Conservation (phyloP, 1,140 invertebrate species). For the Drosophila mojavensis region DNA sequence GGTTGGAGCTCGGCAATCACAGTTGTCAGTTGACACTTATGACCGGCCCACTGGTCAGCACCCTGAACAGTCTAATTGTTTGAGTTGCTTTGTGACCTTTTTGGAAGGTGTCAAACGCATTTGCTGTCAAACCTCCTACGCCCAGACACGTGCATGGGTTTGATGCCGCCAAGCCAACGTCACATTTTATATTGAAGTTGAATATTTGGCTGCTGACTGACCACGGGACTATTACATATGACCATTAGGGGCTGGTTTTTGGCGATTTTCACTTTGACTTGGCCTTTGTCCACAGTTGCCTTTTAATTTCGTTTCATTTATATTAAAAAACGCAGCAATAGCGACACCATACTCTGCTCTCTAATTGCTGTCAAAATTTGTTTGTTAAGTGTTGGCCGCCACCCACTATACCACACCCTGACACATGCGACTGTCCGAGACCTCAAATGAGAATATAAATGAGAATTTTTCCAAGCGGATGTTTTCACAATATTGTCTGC, state of each 20-base stretch:
- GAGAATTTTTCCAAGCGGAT: constrained; percentile 16
- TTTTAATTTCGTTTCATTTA: constrained; percentile 80
- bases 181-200: constrained; percentile 45
- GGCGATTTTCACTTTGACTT: constrained; percentile 21
- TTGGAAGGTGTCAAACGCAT: constrained; percentile 79
- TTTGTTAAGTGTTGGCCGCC: constrained; percentile 66
- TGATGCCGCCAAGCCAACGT: constrained; percentile 47
- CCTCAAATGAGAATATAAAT: constrained; percentile 7
- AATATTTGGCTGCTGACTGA: constrained; percentile 42
- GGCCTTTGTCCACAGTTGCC: constrained; percentile 78
- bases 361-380: constrained; percentile 74
- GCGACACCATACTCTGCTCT: constrained; percentile 16
- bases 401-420: constrained; percentile 52
- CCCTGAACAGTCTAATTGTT: constrained; percentile 62
- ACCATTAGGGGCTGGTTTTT: constrained; percentile 38
- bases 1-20: constrained; percentile 12
- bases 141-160: constrained; percentile 71
- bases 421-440: constrained; percentile 1
- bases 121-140: constrained; percentile 52
- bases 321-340: constrained; percentile 58
- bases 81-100: constrained; percentile 63
- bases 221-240: constrained; percentile 51
- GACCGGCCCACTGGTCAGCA: constrained; percentile 44
- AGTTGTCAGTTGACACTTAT: constrained; percentile 42
- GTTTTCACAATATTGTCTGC: constrained; percentile 16